Percentiles rank a stretch among this genome's conserved stretches.
These are phyloP conservation scores for Melanostigma gelatinosum DNA, from an alignment of 2,113 vertebrate species.

Conservation along the genomic window DNA sequence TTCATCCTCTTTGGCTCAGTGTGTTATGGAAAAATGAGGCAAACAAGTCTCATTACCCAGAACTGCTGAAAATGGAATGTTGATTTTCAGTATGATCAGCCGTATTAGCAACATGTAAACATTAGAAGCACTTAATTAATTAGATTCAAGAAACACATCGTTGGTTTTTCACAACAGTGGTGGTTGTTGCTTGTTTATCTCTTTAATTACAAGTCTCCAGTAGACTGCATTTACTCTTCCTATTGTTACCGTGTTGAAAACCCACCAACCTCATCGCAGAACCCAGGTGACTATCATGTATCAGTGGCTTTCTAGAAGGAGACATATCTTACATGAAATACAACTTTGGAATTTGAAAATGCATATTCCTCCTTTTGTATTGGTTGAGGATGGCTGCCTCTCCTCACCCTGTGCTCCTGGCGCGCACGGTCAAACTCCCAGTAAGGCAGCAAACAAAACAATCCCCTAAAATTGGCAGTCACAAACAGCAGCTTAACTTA, in stretches of 20 bases:
- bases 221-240: neutral
- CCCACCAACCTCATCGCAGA: neutral
- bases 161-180: neutral
- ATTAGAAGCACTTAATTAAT: neutral
- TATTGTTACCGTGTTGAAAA: neutral
- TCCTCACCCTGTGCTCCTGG: neutral
- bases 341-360: neutral
- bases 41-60: neutral
- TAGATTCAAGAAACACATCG: neutral
- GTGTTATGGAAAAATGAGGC: slow-evolving; percentile 11
- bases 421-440: neutral
- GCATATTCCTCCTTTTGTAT: neutral
- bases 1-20: neutral
- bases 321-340: neutral
- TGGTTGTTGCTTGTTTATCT: neutral
- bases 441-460: neutral
- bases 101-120: neutral
- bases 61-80: neutral
- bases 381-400: neutral
- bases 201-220: neutral
- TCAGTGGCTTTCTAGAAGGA: neutral
- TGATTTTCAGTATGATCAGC: neutral
- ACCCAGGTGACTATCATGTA: neutral
- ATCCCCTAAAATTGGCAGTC: neutral
- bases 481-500: neutral